phyloP scores from a whole-genome alignment of 2,888 invertebrate species.

The Trichacis sp. region DNA sequence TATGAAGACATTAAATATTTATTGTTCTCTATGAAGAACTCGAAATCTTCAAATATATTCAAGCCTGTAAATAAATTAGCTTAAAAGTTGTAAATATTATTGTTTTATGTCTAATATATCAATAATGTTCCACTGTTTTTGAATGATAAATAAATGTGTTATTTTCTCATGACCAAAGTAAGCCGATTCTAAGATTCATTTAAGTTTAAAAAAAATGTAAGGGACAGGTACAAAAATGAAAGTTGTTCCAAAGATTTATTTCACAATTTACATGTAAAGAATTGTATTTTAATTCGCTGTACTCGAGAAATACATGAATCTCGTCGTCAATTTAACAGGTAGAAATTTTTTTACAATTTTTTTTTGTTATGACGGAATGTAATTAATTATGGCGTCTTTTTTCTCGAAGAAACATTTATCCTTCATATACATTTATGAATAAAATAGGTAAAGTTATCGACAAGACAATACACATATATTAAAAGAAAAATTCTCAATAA shows the following conservation, averaged over 20 bases:
- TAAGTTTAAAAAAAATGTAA: not conserved
- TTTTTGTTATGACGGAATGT: constrained; percentile 40
- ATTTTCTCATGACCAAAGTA: not conserved
- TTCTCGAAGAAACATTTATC: constrained; percentile 26
- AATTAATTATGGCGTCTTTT: constrained; percentile 38
- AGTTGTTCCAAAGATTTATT: not conserved
- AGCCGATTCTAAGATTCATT: not conserved
- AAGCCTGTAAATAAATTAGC: not conserved
- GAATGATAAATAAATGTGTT: not conserved
- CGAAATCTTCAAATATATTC: too few species aligned
- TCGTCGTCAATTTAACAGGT: constrained; percentile 40
- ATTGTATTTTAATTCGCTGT: constrained; percentile 36
- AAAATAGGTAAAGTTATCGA: constrained; percentile 27
- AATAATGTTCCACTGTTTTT: not conserved
- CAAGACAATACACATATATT: constrained; percentile 17
- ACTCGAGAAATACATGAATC: constrained; percentile 41
- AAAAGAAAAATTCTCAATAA: constrained; percentile 13
- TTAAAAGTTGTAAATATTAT: not conserved
- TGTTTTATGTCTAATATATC: not conserved
- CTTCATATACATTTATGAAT: constrained; percentile 30
- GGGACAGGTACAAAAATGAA: not conserved
- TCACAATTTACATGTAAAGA: constrained; percentile 42
- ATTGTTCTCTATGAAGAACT: too few species aligned
- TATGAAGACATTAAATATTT: too few species aligned
- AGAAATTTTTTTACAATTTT: constrained; percentile 33